Evolutionary conservation across 2,888 invertebrate species (phyloP).

Genomic region (Heliconius ethilla): DNA sequence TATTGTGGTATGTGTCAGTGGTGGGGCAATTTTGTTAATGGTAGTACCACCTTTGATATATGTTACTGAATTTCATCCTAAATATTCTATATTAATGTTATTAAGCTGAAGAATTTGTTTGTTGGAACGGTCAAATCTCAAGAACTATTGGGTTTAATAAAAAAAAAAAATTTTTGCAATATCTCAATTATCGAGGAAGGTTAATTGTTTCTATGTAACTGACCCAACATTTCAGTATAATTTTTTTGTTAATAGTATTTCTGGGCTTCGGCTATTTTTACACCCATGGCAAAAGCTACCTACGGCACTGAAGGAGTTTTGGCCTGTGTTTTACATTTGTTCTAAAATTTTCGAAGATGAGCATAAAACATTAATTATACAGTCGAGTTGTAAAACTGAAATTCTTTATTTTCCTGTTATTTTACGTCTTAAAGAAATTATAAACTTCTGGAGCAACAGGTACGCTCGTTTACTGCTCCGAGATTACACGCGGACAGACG

Average conservation of each 20-base stretch:
- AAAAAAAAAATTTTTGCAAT: too few relatives aligned
- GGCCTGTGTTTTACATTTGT: background rate
- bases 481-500: constrained; percentile 12
- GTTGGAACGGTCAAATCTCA: background rate
- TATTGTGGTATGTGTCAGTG: constrained; percentile 9
- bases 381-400: background rate
- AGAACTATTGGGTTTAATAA: background rate
- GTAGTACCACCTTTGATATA: background rate
- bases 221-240: background rate
- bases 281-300: background rate
- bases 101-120: background rate
- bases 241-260: too few relatives aligned
- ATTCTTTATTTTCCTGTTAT: background rate
- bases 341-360: background rate
- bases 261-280: too few relatives aligned
- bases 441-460: constrained; percentile 2
- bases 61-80: background rate
- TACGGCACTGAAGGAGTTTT: background rate
- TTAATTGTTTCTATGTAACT: background rate
- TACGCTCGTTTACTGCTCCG: constrained; percentile 3
- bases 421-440: constrained; percentile 18
- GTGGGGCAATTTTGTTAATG: background rate
- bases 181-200: background rate
- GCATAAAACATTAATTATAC: background rate
- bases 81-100: too few relatives aligned